Evolutionary conservation across 1,140 invertebrate species (phyloP).

Genomic region (Heterodera schachtii): DNA sequence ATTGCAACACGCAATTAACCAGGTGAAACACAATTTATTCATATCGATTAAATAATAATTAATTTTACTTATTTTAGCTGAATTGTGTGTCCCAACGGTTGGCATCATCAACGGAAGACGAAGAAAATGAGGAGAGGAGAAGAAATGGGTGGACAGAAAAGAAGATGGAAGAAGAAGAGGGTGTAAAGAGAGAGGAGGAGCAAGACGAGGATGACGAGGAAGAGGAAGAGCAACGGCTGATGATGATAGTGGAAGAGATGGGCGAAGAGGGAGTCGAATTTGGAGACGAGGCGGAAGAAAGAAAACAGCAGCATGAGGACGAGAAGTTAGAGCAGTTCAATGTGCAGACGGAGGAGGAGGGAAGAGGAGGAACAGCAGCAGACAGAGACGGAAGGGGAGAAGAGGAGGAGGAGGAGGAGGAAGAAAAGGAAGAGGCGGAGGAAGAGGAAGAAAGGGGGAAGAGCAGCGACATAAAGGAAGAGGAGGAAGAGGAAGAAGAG

Average conservation of each 20-base stretch:
- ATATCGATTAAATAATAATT: neutral
- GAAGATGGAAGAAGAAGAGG: neutral
- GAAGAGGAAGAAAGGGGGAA: neutral
- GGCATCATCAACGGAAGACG: neutral
- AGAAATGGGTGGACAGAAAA: neutral
- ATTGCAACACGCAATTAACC: neutral
- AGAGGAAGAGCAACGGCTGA: neutral
- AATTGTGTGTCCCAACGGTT: neutral
- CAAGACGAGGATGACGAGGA: neutral
- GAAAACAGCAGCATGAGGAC: neutral
- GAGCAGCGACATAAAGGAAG: neutral
- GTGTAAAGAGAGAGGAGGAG: neutral
- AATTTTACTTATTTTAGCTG: neutral
- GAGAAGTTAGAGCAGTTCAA: neutral
- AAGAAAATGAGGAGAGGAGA: neutral
- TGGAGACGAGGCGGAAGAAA: neutral
- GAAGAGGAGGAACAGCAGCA: neutral
- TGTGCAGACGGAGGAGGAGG: neutral
- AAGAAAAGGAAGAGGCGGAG: neutral
- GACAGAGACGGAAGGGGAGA: neutral
- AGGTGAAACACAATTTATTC: neutral
- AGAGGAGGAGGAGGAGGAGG: neutral
- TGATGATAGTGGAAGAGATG: neutral
- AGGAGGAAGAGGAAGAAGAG: neutral
- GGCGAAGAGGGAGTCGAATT: neutral